phyloP scores from a whole-genome alignment of 2,888 invertebrate species.

The Dicyrtomina minuta region DNA sequence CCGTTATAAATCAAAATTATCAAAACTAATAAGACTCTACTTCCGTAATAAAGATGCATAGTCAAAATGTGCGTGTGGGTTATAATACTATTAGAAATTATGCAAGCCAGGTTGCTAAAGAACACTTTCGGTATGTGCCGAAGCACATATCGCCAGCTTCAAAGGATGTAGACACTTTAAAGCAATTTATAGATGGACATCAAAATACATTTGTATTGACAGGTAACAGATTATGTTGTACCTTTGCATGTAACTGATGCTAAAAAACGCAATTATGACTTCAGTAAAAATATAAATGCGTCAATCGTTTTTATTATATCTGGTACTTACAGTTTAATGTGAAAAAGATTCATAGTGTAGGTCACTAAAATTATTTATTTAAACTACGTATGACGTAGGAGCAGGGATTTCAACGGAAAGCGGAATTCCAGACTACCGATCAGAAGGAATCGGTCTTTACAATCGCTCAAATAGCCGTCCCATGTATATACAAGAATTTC shows the following conservation, averaged over 20 bases:
- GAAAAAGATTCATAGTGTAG: too few species aligned
- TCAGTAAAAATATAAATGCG: too few species aligned
- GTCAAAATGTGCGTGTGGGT: too few species aligned
- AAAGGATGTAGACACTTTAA: constrained; percentile 64
- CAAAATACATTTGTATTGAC: constrained; percentile 59
- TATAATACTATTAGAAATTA: too few species aligned
- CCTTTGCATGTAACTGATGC: too few species aligned
- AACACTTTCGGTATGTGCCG: constrained; percentile 65
- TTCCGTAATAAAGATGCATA: too few species aligned
- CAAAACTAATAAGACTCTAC: too few species aligned
- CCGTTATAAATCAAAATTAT: too few species aligned
- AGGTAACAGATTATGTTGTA: constrained; percentile 38
- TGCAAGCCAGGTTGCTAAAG: constrained; percentile 2
- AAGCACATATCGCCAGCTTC: constrained; percentile 67
- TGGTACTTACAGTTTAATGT: too few species aligned
- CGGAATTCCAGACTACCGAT: constrained; percentile 93
- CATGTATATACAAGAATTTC: constrained; percentile 81
- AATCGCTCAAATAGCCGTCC: constrained; percentile 82
- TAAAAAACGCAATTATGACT: too few species aligned
- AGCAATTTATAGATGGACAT: constrained; percentile 63
- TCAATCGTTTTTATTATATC: too few species aligned
- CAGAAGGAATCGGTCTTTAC: constrained; percentile 87
- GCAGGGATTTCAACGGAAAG: constrained; percentile 97
- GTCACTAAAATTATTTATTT: too few species aligned
- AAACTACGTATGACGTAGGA: constrained; percentile 65